Percentiles rank a stretch among this genome's conserved stretches.
Conservation (phyloP, 2,113 vertebrate species). For the Mormoops blainvillei region DNA sequence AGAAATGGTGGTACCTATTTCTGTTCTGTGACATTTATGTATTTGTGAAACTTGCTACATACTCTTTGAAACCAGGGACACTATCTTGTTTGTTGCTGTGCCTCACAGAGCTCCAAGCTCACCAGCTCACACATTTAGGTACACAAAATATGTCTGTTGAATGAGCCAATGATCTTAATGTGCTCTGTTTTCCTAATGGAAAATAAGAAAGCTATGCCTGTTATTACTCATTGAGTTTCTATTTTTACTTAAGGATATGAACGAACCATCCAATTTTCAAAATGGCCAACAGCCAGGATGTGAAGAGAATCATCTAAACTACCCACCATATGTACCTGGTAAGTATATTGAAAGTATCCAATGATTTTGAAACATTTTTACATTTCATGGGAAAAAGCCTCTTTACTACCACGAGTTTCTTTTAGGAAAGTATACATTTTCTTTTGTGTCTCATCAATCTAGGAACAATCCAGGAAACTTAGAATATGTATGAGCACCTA, state of each 20-base stretch:
- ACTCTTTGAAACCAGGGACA: neutral
- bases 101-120: neutral
- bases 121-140: neutral
- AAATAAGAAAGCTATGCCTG: neutral
- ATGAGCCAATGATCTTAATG: neutral
- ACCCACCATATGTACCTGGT: slow-evolving; percentile 87
- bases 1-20: neutral
- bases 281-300: slow-evolving; percentile 84
- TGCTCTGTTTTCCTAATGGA: neutral
- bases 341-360: slow-evolving; percentile 67
- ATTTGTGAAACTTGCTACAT: neutral
- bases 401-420: neutral
- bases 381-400: neutral
- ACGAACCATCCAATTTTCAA: slow-evolving; percentile 87
- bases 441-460: neutral
- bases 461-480: neutral
- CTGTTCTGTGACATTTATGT: neutral
- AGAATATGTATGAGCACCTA: neutral
- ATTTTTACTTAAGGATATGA: slow-evolving; percentile 87
- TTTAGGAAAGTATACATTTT: neutral
- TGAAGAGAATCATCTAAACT: slow-evolving; percentile 83
- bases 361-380: neutral
- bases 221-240: neutral
- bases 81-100: neutral
- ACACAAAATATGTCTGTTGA: neutral